Evolutionary conservation across 2,888 invertebrate species (phyloP), one percentile per base, ranked within the genome.

Genomic region (Drosophila suboccidentalis): DNA sequence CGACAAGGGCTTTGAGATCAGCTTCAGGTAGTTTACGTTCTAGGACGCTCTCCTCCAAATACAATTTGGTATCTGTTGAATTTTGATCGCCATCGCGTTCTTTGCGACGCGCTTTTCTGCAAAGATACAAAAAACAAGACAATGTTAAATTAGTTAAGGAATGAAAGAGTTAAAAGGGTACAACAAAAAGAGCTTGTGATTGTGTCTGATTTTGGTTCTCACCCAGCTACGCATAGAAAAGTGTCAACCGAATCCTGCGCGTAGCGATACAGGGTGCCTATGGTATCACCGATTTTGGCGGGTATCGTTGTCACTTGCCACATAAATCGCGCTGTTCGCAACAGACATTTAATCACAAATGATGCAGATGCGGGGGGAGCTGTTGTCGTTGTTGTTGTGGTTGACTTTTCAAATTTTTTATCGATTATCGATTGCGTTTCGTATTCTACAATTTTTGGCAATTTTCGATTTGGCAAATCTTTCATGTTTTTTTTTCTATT

Each of bases 31-130:
- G 95, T 94, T 97, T 97, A 93, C 97, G 95, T 94, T 98, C 98
- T 92, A 98, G 95, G 92, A 98, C 96, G 92, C 97, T 96, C 93
- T 98, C 97, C 94, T 98, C 98, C 93, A 98, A 95, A 94, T 99
- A 99, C 92, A 98, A 94, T 95, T 98, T 98, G 92, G 97, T 96
- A 94, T 96, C 98, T 93, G 95, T 96, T 92, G 94, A 95, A 93
- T 94, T 94, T 93, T 95, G 94, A 93, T 95, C 95, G 90, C 96
- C 96, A 93, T 98, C 98, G 93, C 97, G 97, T 93, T 98, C 98
- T 94, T 98, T 98, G 93, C 98, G 97, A 94, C 98, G 96, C 93
- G 98, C 97, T 95, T 98, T 98, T 96, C 98, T 98, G 95, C 79
- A 94, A 94, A 78, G 68, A 89, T 22, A 92, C 67, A 75, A 77